Percentiles rank a stretch among this genome's conserved stretches.
These are phyloP conservation scores for Catostomus latipinnis DNA, from an alignment of 2,797 vertebrate genomes.

Conservation along the genomic window DNA sequence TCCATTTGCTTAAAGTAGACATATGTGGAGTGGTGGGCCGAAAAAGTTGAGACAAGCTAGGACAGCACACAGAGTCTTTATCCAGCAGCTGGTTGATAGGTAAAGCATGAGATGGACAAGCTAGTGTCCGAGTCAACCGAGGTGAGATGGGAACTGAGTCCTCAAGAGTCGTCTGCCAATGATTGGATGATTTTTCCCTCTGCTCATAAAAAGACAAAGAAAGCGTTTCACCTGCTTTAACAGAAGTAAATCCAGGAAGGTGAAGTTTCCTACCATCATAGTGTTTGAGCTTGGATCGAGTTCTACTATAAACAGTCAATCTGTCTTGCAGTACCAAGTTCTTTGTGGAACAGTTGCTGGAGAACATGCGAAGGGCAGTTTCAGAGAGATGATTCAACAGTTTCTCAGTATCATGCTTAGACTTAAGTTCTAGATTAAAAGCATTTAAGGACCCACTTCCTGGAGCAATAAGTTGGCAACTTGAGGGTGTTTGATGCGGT, in stretches of 20 bases:
- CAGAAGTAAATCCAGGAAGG: conserved; percentile 4
- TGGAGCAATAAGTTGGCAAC: not conserved
- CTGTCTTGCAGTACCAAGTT: not conserved
- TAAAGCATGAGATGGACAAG: conserved; percentile 1
- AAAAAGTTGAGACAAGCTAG: conserved; percentile 42
- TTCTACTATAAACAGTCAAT: conserved; percentile 12
- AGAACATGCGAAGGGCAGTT: conserved; percentile 53
- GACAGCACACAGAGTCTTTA: not conserved
- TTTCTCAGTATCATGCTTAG: conserved; percentile 24
- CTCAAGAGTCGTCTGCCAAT: conserved; percentile 42
- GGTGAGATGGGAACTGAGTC: conserved; percentile 6
- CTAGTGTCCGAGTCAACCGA: not conserved
- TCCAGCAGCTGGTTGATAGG: conserved; percentile 2
- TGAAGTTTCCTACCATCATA: conserved; percentile 40
- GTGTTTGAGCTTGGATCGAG: conserved; percentile 43
- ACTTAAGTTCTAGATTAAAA: conserved; percentile 4
- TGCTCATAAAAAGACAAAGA: conserved; percentile 26
- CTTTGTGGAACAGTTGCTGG: conserved; percentile 5
- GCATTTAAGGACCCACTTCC: conserved; percentile 48
- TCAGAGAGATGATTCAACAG: conserved; percentile 58
- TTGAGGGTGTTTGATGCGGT: conserved; percentile 11
- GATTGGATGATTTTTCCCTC: not conserved
- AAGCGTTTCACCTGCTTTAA: conserved; percentile 26
- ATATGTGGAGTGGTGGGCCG: conserved; percentile 4
- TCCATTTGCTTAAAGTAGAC: conserved; percentile 43